phyloP scores from a whole-genome alignment of 2,888 invertebrate genomes.

The Drosophila prolongata region DNA sequence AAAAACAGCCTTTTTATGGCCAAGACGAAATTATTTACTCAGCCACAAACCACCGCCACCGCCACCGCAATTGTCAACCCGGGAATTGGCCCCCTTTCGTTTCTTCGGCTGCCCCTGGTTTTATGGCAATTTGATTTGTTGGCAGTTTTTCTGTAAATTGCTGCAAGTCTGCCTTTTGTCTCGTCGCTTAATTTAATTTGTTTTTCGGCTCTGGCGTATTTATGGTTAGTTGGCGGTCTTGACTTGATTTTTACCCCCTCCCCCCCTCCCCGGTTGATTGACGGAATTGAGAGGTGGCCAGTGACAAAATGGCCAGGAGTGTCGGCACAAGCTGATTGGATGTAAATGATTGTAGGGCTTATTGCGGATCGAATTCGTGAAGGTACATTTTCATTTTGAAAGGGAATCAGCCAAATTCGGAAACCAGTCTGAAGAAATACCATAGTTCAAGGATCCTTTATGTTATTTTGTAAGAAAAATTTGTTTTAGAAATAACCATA shows the following conservation, averaged over 20 bases:
- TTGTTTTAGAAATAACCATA: too few species aligned
- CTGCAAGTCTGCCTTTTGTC: slow-evolving; percentile 62
- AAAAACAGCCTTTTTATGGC: slow-evolving; percentile 65
- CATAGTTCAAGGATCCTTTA: too few species aligned
- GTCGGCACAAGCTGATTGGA: slow-evolving; percentile 11
- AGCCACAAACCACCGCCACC: slow-evolving; percentile 7
- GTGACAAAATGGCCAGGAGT: slow-evolving; percentile 22
- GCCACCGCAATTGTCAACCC: slow-evolving; percentile 70
- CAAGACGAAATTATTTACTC: slow-evolving; percentile 77
- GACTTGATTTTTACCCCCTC: slow-evolving; percentile 13
- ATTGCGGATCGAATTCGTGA: background rate
- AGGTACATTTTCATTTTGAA: background rate
- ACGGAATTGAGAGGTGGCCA: slow-evolving; percentile 27
- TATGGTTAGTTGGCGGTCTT: slow-evolving; percentile 73
- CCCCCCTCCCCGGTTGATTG: slow-evolving; percentile 22
- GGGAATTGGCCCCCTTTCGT: slow-evolving; percentile 62
- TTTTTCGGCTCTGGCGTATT: slow-evolving; percentile 53
- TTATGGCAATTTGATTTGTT: slow-evolving; percentile 77
- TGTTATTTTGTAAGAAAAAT: too few species aligned
- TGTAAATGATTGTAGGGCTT: slow-evolving; percentile 26
- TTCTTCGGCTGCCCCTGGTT: slow-evolving; percentile 38
- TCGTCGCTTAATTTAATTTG: slow-evolving; percentile 73
- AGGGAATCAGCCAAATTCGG: background rate
- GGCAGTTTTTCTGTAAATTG: slow-evolving; percentile 69
- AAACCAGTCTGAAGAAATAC: background rate